Base-by-base conservation (phyloP, 2,888 invertebrate species). In the Agrotis puta region DNA sequence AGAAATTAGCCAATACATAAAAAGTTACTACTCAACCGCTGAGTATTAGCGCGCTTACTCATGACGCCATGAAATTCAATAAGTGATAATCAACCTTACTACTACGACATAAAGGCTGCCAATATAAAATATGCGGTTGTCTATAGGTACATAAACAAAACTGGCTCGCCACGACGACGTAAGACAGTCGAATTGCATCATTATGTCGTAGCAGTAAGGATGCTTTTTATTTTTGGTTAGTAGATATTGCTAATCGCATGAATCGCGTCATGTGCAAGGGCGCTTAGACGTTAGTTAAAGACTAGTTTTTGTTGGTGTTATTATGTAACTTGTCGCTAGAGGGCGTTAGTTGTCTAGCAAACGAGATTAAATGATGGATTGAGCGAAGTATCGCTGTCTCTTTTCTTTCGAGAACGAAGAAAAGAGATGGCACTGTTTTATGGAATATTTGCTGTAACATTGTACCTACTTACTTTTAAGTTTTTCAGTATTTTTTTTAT, bases 301-400 rank as follows among this genome's bases (percentile, higher is more conserved):
- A 82, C 79, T 82, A 82, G 73, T 62, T 50, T 64, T 79, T 82
- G 79, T 78, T 53, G 24, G 20, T 70, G 45, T 66, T 62, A 48
- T 20, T 70, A 13, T n/a, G 18, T 77, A 61, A 48, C 2, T 16
- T 48, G 43, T 50, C 81, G 62, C 62, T 56, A 66, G 79, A 70
- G 22, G 62, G 62, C 62, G 33, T 22, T 77, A 27, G 20, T 70
- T 65, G 24, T 70, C 57, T 61, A 43, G 47, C 43, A 9, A 18
- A 76, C 50, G 11, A 18, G 18, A 77, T 24, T 54, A 33, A 33
- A 39, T 14, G 24, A 48, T 48, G 43, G 16, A 59, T 43, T 50
- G 22, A 18, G 13, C 48, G 33, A 54, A 20, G 2, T 50, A 33
- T 68, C n/a, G 56, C 5, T 24, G 9, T 72, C 56, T 18, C 22